phyloP scores from a whole-genome alignment of 2,888 invertebrate genomes.

The Tiliacea citrago region DNA sequence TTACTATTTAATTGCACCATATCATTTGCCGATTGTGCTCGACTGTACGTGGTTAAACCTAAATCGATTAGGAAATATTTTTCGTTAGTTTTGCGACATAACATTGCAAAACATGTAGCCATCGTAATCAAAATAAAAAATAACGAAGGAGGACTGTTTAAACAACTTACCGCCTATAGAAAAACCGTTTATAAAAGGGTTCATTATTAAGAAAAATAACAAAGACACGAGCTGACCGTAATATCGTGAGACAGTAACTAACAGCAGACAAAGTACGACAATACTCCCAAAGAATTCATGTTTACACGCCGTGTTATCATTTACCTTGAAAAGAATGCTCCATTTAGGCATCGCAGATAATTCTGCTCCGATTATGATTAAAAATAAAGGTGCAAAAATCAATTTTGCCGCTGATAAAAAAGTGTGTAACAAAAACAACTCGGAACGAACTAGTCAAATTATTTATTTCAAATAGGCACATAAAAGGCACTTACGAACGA shows the following conservation, averaged over 20 bases:
- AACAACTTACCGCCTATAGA: slow-evolving; percentile 73
- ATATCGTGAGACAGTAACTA: slow-evolving; percentile 49
- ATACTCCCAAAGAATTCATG: slow-evolving; percentile 56
- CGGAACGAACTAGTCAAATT: background rate
- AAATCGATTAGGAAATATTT: background rate
- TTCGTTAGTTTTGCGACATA: background rate
- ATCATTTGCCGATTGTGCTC: slow-evolving; percentile 19
- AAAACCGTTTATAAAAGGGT: slow-evolving; percentile 79
- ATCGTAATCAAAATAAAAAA: background rate
- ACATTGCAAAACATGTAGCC: background rate
- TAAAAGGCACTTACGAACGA: too few relatives aligned
- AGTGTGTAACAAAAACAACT: slow-evolving; percentile 11
- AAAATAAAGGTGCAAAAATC: slow-evolving; percentile 34
- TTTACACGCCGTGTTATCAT: slow-evolving; percentile 71
- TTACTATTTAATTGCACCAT: slow-evolving; percentile 29
- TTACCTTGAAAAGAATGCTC: slow-evolving; percentile 72
- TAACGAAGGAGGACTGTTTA: background rate
- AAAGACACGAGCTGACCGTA: slow-evolving; percentile 29
- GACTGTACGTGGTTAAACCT: slow-evolving; percentile 14
- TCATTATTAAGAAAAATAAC: slow-evolving; percentile 68
- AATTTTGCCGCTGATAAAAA: slow-evolving; percentile 34
- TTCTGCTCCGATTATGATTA: slow-evolving; percentile 38
- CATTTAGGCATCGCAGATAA: slow-evolving; percentile 74
- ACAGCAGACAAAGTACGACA: slow-evolving; percentile 37
- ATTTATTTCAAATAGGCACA: too few relatives aligned